Base-by-base conservation (phyloP, 2,888 invertebrate genomes). In the Mythimna ferrago region DNA sequence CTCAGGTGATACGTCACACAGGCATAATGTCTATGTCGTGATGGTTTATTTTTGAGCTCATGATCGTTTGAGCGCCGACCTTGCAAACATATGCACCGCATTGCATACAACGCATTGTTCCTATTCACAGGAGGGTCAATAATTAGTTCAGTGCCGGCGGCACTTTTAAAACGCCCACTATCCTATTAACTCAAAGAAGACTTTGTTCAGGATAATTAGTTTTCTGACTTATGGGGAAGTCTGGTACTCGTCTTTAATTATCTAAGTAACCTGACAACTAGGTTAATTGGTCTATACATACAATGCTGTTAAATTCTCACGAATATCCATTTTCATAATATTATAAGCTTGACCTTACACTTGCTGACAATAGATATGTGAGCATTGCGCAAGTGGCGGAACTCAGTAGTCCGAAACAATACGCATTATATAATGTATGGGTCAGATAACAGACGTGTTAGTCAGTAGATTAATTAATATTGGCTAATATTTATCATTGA, bases 131-230 rank as follows among this genome's bases (percentile, higher is more conserved):
- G 88, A 88, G 89, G 91, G 89, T 88, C 89, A 90, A 87, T 91
- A 90, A 91, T 93, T 93, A 90, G 85, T 86, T 78, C 80, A 87
- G 61, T 77, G 84, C 68, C 89, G 88, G 88, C 82, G 89, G 88
- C 79, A 85, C 83, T 90, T 92, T 90, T 83, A 78, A 48, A 77
- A 89, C 93, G 91, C 93, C 93, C 89, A 93, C 93, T 69, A 74
- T 81, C 85, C 72, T 89, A 91, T 93, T 91, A 90, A 75, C 82
- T 76, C 78, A 71, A 87, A 87, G 86, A 78, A 85, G 82, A 71
- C 76, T 76, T 86, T 71, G 75, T 76, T 74, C 38, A 75, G 63
- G 78, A 86, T 80, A 73, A 84, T 78, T 84, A 67, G 68, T 78
- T 71, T 74, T 84, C 63, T 70, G 54, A 73, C 65, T 63, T 73